A percentile compares a stretch with the other conserved stretches of the same genome.
phyloP scores from a whole-genome alignment of 2,888 invertebrate species.

The Catocala fraxini region DNA sequence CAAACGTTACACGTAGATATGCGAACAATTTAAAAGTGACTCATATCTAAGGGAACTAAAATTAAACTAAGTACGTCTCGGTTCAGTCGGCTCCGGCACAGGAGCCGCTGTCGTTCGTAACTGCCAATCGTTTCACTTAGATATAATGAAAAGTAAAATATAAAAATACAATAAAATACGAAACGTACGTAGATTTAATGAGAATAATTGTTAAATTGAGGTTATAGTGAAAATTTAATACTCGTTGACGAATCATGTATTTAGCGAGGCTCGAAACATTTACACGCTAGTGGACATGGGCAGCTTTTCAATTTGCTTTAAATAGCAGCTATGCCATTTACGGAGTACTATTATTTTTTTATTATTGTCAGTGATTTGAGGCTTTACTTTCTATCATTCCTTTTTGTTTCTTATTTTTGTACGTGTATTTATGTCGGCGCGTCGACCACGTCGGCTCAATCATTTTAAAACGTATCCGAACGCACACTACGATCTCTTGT shows the following conservation, averaged over 20 bases:
- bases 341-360: constrained; percentile 19
- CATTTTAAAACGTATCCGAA: constrained; percentile 56
- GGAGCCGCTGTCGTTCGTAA: constrained; percentile 62
- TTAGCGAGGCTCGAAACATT: constrained; percentile 62
- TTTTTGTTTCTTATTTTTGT: constrained; percentile 40
- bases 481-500: constrained; percentile 73
- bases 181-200: constrained; percentile 78
- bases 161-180: constrained; percentile 62
- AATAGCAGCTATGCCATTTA: constrained; percentile 30
- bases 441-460: constrained; percentile 27
- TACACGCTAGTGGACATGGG: constrained; percentile 48
- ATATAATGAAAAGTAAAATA: constrained; percentile 63
- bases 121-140: constrained; percentile 82
- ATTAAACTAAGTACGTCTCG: constrained; percentile 52
- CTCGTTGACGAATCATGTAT: constrained; percentile 79
- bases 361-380: constrained; percentile 29
- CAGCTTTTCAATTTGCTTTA: constrained; percentile 53
- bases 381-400: constrained; percentile 57
- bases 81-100: constrained; percentile 52
- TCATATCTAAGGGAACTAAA: constrained; percentile 53
- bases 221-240: constrained; percentile 85
- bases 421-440: constrained; percentile 33
- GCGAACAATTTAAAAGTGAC: constrained; percentile 61
- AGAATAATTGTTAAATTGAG: constrained; percentile 80
- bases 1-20: constrained; percentile 58